A percentile compares a stretch with the other conserved stretches of the same genome.
These are phyloP conservation scores for Pelobates fuscus DNA, from an alignment of 2,113 vertebrate species.

Conservation along the genomic window DNA sequence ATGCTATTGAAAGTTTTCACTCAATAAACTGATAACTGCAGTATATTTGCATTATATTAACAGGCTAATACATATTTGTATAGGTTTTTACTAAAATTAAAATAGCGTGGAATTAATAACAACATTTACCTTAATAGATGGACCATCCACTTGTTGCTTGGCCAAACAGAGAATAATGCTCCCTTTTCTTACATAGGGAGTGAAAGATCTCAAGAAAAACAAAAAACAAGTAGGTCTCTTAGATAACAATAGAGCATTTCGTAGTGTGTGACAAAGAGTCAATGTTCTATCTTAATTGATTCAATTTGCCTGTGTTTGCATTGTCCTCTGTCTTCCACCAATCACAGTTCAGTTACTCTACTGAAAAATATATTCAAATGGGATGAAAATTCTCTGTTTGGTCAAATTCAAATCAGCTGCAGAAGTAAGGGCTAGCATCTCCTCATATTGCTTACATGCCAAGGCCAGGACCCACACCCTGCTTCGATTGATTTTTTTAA, in stretches of 20 bases:
- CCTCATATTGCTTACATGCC: slow-evolving; percentile 46
- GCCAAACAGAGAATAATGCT: not conserved
- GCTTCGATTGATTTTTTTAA: slow-evolving; percentile 62
- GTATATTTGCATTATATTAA: too few species aligned
- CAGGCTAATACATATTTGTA: too few species aligned
- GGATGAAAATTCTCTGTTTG: slow-evolving; percentile 58
- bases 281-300: slow-evolving; percentile 22
- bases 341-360: slow-evolving; percentile 49
- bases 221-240: not conserved
- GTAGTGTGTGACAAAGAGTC: slow-evolving; percentile 10
- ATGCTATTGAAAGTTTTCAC: too few species aligned
- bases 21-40: too few species aligned
- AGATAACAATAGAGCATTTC: not conserved
- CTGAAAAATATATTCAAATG: slow-evolving; percentile 58
- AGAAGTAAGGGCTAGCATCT: slow-evolving; percentile 47
- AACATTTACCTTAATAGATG: slow-evolving; percentile 7
- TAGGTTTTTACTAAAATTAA: too few species aligned
- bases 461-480: not conserved
- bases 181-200: not conserved
- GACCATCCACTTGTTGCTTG: not conserved
- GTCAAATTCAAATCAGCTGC: slow-evolving; percentile 56
- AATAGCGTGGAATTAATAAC: too few species aligned
- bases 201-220: not conserved
- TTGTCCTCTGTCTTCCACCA: slow-evolving; percentile 60
- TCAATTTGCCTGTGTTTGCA: slow-evolving; percentile 68